Percentiles rank a stretch among this genome's conserved stretches.
Evolutionary conservation across 92 coral and sea anemone species (phyloP).

Genomic region (Epizoanthus rinbou): DNA sequence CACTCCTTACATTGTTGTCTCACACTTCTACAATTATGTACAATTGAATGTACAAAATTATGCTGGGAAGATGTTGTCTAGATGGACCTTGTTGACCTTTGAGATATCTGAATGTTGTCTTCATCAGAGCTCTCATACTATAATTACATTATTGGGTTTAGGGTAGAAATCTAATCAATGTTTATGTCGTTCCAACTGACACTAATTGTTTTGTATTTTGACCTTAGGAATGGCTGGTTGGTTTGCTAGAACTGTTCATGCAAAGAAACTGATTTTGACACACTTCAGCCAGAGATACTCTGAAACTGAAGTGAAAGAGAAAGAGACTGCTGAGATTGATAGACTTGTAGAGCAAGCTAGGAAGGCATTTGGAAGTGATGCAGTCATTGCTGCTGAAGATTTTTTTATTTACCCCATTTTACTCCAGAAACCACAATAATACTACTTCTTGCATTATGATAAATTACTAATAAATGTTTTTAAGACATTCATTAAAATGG

Average conservation of each 20-base stretch:
- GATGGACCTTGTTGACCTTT: too few species aligned
- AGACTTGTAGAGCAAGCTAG: conserved; percentile 77
- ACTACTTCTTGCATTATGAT: too few species aligned
- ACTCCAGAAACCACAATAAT: conserved; percentile 7
- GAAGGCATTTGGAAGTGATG: conserved; percentile 59
- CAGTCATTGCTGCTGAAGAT: conserved; percentile 87
- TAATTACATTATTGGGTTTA: too few species aligned
- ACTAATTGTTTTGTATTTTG: background rate
- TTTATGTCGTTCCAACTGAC: background rate
- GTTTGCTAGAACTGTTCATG: conserved; percentile 73
- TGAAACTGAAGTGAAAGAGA: conserved; percentile 47
- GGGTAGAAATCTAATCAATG: background rate
- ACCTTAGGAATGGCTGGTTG: conserved; percentile 88
- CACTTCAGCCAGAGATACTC: conserved; percentile 97
- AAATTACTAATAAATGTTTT: too few species aligned
- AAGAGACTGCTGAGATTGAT: conserved; percentile 24
- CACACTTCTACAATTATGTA: too few species aligned
- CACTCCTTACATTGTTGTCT: too few species aligned
- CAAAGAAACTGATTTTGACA: conserved; percentile 82
- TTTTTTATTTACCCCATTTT: conserved; percentile 61
- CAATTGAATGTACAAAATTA: too few species aligned
- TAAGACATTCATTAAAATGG: too few species aligned
- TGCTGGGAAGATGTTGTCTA: too few species aligned
- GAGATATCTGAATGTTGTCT: too few species aligned
- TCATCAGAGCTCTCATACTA: too few species aligned